Percentiles rank a stretch among this genome's conserved stretches.
Evolutionary conservation across 2,888 invertebrate genomes (phyloP).

Genomic region (Aplocera efformata): DNA sequence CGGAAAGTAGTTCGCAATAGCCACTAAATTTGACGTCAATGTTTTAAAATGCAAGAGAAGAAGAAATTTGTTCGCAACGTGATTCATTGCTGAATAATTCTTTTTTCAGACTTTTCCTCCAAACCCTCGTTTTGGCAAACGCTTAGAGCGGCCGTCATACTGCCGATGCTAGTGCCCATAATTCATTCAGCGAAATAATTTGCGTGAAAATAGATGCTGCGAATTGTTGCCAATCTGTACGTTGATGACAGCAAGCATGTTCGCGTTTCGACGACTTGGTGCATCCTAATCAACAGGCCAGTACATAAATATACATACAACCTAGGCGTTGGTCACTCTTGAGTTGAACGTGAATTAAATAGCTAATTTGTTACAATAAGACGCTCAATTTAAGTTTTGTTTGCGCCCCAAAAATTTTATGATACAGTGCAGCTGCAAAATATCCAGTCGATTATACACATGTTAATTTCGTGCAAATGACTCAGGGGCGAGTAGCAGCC

Average conservation of each 20-base stretch:
- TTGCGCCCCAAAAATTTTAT: conserved; percentile 31
- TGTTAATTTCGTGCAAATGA: conserved; percentile 64
- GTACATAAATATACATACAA: conserved; percentile 13
- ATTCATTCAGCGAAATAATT: conserved; percentile 53
- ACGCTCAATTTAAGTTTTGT: too few relatives aligned
- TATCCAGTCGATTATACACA: conserved; percentile 52
- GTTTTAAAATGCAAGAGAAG: conserved; percentile 50
- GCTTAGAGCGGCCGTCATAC: conserved; percentile 36
- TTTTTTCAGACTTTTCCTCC: conserved; percentile 28
- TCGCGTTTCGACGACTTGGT: conserved; percentile 27
- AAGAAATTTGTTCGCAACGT: conserved; percentile 35
- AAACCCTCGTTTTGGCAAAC: conserved; percentile 59
- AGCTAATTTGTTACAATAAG: conserved; percentile 4
- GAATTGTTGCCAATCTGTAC: conserved; percentile 47
- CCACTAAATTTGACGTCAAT: conserved; percentile 55
- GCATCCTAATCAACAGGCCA: conserved; percentile 28
- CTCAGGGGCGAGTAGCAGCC: conserved; percentile 55
- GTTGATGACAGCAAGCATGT: conserved; percentile 25
- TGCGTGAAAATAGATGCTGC: conserved; percentile 43
- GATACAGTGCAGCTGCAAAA: conserved; percentile 53
- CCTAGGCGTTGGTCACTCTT: conserved; percentile 8
- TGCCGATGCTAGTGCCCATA: conserved; percentile 34
- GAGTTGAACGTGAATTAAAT: conserved; percentile 14
- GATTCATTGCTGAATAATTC: conserved; percentile 47
- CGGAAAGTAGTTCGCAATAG: conserved; percentile 38